Percentiles rank a stretch among this genome's conserved stretches.
Evolutionary conservation across 2,888 invertebrate species (phyloP).

Genomic region (Tineola bisselliella): DNA sequence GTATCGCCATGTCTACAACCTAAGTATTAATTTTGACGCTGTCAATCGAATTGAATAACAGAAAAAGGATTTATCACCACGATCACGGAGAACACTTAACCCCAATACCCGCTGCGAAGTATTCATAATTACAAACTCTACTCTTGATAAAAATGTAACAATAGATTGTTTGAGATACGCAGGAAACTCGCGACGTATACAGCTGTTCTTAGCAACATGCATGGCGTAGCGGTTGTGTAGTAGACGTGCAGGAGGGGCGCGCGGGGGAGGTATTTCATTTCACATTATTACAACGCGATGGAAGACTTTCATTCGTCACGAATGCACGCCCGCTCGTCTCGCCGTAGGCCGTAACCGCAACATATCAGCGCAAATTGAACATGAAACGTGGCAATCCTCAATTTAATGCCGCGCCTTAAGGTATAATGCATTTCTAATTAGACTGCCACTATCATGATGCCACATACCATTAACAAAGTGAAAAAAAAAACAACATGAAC

Average conservation of each 20-base stretch:
- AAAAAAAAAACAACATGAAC: not conserved
- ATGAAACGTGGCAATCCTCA: conserved; percentile 13
- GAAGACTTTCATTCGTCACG: conserved; percentile 51
- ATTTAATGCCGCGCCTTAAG: not conserved
- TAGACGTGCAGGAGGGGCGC: conserved; percentile 21
- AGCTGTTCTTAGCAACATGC: conserved; percentile 9
- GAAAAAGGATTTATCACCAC: not conserved
- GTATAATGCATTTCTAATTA: not conserved
- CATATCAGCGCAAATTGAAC: conserved; percentile 32
- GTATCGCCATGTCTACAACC: not conserved
- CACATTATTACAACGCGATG: conserved; percentile 45
- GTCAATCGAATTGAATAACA: not conserved
- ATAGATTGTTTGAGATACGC: conserved; percentile 25
- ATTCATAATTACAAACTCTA: conserved; percentile 14
- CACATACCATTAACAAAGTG: not conserved
- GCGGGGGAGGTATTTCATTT: conserved; percentile 44
- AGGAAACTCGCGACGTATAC: not conserved
- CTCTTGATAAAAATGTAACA: conserved; percentile 35
- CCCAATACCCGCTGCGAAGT: conserved; percentile 6
- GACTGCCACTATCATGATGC: not conserved
- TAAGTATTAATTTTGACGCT: not conserved
- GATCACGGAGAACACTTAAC: conserved; percentile 6
- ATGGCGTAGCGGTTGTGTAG: not conserved
- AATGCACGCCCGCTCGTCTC: conserved; percentile 24
- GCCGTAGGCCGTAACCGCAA: conserved; percentile 37